Percentiles rank a stretch among this genome's conserved stretches.
Evolutionary conservation across 1,140 invertebrate species (phyloP).

Genomic region (Drosophila suzukii): DNA sequence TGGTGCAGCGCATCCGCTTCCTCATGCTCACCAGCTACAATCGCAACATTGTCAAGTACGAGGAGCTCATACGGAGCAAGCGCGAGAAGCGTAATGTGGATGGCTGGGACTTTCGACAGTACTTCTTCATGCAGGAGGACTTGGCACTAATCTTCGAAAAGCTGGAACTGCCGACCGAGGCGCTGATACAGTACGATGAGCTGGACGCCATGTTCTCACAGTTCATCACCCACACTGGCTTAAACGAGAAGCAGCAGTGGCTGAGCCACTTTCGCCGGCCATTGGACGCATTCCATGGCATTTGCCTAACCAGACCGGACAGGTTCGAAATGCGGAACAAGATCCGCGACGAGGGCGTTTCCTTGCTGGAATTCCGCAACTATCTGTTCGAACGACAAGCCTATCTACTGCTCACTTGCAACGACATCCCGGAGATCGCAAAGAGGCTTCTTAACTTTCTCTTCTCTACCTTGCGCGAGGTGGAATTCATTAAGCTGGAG

Average conservation of each 20-base stretch:
- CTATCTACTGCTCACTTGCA: slow-evolving; percentile 82
- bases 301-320: slow-evolving; percentile 89
- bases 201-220: slow-evolving; percentile 98
- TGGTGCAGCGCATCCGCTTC: slow-evolving; percentile 92
- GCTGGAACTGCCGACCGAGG: slow-evolving; percentile 96
- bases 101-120: slow-evolving; percentile 97
- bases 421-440: slow-evolving; percentile 79
- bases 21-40: slow-evolving; percentile 95
- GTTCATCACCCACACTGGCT: slow-evolving; percentile 96
- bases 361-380: slow-evolving; percentile 95
- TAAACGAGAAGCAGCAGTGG: slow-evolving; percentile 93
- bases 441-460: slow-evolving; percentile 76
- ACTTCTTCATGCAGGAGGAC: slow-evolving; percentile 97
- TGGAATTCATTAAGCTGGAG: slow-evolving; percentile 79
- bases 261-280: slow-evolving; percentile 90
- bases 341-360: slow-evolving; percentile 89
- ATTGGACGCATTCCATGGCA: slow-evolving; percentile 92
- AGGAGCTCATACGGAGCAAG: slow-evolving; percentile 95
- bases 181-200: slow-evolving; percentile 98
- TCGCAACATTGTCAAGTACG: slow-evolving; percentile 92
- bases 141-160: slow-evolving; percentile 97
- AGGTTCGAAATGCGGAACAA: slow-evolving; percentile 89
- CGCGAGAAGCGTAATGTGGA: slow-evolving; percentile 95
- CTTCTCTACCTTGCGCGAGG: slow-evolving; percentile 79
- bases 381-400: slow-evolving; percentile 98